Percentiles rank a stretch among this genome's conserved stretches.
phyloP scores from a whole-genome alignment of 2,113 vertebrate species.

The Silurus glanis region DNA sequence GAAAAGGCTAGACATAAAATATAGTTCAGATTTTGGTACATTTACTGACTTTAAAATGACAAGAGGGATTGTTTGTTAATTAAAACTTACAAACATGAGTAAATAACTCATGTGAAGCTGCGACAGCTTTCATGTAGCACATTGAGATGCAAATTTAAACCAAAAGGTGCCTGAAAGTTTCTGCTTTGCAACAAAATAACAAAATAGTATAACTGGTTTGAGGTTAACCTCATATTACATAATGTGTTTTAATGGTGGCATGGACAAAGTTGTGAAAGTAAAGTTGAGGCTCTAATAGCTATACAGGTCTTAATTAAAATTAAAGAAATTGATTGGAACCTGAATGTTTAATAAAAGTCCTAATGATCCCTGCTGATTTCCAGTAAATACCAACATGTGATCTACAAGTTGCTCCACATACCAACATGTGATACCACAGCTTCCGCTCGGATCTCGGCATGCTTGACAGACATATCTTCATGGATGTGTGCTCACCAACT shows the following conservation, averaged over 20 bases:
- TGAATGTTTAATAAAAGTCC: too few species aligned
- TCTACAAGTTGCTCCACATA: too few species aligned
- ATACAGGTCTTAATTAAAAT: too few species aligned
- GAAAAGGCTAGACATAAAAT: neutral
- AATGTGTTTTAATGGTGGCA: neutral
- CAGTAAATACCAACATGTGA: too few species aligned
- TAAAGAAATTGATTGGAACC: too few species aligned
- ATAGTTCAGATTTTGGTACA: neutral
- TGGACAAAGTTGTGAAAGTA: neutral
- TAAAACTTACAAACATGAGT: neutral
- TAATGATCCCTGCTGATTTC: too few species aligned
- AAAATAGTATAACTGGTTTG: neutral
- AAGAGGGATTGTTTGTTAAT: neutral
- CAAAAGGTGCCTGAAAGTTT: neutral
- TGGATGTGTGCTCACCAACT: too few species aligned
- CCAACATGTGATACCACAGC: too few species aligned
- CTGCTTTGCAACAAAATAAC: neutral
- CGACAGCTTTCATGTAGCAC: neutral
- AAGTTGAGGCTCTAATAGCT: neutral
- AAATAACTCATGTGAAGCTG: neutral
- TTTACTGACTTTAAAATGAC: neutral
- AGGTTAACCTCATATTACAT: neutral
- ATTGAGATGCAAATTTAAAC: neutral
- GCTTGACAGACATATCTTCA: too few species aligned
- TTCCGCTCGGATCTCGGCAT: too few species aligned